Evolutionary conservation across 2,113 vertebrate genomes (phyloP).

Genomic region (Psephotus haematonotus): DNA sequence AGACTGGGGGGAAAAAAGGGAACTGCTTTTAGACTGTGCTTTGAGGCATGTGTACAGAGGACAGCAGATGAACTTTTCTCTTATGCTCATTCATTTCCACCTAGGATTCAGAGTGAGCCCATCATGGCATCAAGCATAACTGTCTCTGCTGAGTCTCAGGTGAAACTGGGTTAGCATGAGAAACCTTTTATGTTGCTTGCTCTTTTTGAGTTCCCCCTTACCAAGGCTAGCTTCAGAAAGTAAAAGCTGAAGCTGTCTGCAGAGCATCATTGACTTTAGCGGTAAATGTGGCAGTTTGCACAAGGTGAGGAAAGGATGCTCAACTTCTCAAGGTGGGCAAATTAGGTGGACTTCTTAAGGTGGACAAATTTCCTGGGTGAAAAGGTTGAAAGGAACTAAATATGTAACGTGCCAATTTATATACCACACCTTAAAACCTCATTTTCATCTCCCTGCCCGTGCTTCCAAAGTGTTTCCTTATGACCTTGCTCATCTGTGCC

Average conservation of each 20-base stretch:
- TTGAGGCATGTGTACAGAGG: neutral
- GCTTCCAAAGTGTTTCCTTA: neutral
- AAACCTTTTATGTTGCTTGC: neutral
- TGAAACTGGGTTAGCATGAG: neutral
- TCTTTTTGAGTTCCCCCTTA: neutral
- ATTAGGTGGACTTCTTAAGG: neutral
- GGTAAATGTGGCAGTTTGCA: neutral
- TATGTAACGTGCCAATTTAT: neutral
- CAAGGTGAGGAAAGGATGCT: neutral
- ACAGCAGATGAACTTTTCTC: neutral
- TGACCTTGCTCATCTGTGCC: neutral
- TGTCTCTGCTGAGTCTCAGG: neutral
- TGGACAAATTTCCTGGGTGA: neutral
- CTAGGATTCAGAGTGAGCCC: neutral
- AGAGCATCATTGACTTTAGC: neutral
- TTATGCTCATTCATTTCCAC: neutral
- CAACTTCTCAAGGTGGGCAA: neutral
- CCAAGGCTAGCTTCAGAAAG: neutral
- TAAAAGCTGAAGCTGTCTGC: neutral
- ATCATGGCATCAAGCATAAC: neutral
- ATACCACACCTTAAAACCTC: neutral
- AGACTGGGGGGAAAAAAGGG: fast-evolving
- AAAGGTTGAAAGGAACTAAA: neutral
- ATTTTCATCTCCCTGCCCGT: neutral
- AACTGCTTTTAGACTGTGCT: neutral